Conservation (phyloP, 2,797 vertebrate species). For the Notamacropus eugenii region DNA sequence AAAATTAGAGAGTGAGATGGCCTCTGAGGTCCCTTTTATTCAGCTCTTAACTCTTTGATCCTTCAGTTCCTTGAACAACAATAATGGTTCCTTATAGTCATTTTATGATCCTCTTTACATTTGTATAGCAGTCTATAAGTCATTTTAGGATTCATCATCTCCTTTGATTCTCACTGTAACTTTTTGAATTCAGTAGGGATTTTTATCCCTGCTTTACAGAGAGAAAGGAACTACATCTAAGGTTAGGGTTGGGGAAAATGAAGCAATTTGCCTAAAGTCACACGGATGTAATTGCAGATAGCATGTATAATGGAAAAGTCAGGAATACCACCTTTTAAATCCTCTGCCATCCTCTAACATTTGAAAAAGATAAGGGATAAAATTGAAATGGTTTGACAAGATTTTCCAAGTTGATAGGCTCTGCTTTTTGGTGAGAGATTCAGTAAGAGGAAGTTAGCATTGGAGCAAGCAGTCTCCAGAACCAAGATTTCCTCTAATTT, state of each 20-base stretch:
- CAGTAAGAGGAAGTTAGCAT: not conserved
- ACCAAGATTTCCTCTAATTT: not conserved
- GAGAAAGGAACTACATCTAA: not conserved
- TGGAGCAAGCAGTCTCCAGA: not conserved
- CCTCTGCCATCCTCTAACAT: not conserved
- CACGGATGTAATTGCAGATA: not conserved
- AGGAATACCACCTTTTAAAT: not conserved
- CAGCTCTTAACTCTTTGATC: not conserved
- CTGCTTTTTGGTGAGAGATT: not conserved
- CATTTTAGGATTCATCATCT: not conserved
- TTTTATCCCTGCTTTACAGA: not conserved
- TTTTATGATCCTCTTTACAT: not conserved
- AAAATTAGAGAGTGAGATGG: not conserved
- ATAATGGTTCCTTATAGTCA: not conserved
- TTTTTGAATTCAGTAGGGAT: not conserved
- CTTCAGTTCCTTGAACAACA: not conserved
- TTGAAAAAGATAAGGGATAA: not conserved
- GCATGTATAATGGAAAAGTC: not conserved
- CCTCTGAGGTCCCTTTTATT: not conserved
- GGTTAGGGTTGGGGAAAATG: not conserved
- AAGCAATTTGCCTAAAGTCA: not conserved
- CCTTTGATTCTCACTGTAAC: not conserved
- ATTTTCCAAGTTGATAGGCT: not conserved
- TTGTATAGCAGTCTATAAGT: not conserved
- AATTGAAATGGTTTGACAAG: not conserved